Evolutionary conservation across 2,113 vertebrate genomes (phyloP), one percentile per base, ranked within the genome.

Genomic region (Nesogale talazaci): DNA sequence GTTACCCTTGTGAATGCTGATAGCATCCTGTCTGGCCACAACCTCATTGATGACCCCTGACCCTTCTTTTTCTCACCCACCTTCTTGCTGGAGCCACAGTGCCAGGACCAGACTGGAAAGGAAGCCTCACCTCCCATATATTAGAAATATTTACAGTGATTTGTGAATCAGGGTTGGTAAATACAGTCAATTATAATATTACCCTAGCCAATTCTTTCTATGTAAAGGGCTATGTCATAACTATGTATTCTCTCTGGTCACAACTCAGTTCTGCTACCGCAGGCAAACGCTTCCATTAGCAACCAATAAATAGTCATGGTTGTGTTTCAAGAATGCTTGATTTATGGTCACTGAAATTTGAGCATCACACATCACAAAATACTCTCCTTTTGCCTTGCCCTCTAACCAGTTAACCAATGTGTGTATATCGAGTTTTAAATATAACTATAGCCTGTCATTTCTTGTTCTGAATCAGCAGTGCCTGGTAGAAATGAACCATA

Each of bases 341-440:
- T 11, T 67, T n/a, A 69, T 69, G 67, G 31, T n/a, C 15, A n/a
- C 67, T 69, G 67, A 69, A 69, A 69, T 69, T 31, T 69, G 31
- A 69, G n/a, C 3, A n/a, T 69, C 31, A n/a, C n/a, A n/a, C n/a
- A 16, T n/a, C n/a, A 69, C 67, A 69, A 84, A 83, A 59, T 69
- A 20, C 59, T n/a, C 46, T 57, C 88, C 23, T 89, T 88, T 84
- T 84, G 56, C 83, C 70, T 88, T 67, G 38, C 59, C 23, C 19
- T 2, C 63, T 40, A 46, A 46, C 52, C 75, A 59, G 38, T 88
- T 31, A 88, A 84, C 78, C 52, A 63, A 46, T 46, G 42, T 46
- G 42, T 46, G 42, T 72, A 57, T 78, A 42, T 38, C 83, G 78
- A 34, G 42, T n/a, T n/a, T n/a, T n/a, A n/a, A n/a, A 46, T 46